Evolutionary conservation across 1,140 invertebrate genomes (phyloP), one percentile per base, ranked within the genome.

Genomic region (Lasioglossum baleicum): DNA sequence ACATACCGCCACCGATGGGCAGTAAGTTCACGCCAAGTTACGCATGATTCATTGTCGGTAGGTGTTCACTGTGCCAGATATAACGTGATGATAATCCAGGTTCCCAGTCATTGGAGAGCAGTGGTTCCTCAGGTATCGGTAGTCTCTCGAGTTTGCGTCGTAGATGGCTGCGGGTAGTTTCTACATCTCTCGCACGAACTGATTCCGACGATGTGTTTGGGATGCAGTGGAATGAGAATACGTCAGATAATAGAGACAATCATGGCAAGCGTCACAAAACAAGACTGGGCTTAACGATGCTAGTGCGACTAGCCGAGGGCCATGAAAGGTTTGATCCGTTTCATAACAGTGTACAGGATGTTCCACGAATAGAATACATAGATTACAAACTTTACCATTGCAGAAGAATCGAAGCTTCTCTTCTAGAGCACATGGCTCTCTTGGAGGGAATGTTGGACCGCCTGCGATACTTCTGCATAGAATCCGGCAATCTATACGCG

Each of bases 391-490:
- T 35, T 35, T 35, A 35, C 0, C 0, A n/a, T 84, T 80, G 0
- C 11, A 86, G 85, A 31, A 78, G 95, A 82, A 94, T 96, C 90
- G 93, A 96, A 61, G 89, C 93, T 53, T 96, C 96, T 84, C 95
- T 97, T 76, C 95, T 98, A 90, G 96, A 97, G 75, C 96, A 98
- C 86, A 96, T 97, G 61, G 94, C 96, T 0, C 92, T 98, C 35
- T 90, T 98, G 20, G 97, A 98, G 91, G 94, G 95, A 5, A 95
- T 97, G 88, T 90, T 98, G 44, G 96, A 96, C 87, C 94, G 96
- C 68, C 91, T 98, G 51, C 94, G 96, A 13, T 92, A 95, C 82
- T 93, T 95, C 64, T 92, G 91, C 44, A 87, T 91, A 0, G 90
- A 91, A 40, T 58, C 81, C 0, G 80, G 68, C 10, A 85, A 75